phyloP scores from a whole-genome alignment of 2,113 vertebrate genomes.

The Callaeas wilsoni region DNA sequence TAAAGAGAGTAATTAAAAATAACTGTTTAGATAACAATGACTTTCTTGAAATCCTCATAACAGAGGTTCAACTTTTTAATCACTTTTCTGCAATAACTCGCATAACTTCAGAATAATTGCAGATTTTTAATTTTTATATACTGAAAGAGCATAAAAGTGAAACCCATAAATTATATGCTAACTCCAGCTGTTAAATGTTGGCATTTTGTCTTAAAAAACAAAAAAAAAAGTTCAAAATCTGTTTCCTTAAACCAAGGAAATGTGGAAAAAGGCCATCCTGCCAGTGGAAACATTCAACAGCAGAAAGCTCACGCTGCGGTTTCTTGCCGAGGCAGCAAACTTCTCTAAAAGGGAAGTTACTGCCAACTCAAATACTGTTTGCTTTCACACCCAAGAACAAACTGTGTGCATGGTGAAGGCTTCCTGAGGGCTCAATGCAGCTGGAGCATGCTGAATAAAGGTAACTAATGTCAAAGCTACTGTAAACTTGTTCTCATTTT shows the following conservation, averaged over 20 bases:
- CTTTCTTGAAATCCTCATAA: slow-evolving; percentile 44
- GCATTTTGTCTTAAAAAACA: slow-evolving; percentile 75
- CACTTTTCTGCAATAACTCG: slow-evolving; percentile 32
- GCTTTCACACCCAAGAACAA: slow-evolving; percentile 86
- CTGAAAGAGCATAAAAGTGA: slow-evolving; percentile 63
- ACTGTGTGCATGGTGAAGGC: slow-evolving; percentile 81
- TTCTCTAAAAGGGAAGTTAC: slow-evolving; percentile 82
- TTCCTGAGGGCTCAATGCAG: slow-evolving; percentile 95
- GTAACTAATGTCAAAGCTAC: slow-evolving; percentile 91
- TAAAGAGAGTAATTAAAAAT: slow-evolving; percentile 64
- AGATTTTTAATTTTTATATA: slow-evolving; percentile 67
- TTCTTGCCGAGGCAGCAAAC: slow-evolving; percentile 97
- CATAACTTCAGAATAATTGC: slow-evolving; percentile 58
- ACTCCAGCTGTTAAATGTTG: slow-evolving; percentile 79
- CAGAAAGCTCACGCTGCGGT: slow-evolving; percentile 81
- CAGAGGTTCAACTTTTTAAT: slow-evolving; percentile 58
- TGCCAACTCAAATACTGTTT: slow-evolving; percentile 95
- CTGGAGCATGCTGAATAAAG: slow-evolving; percentile 88
- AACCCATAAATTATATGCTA: slow-evolving; percentile 76
- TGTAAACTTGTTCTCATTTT: slow-evolving; percentile 82
- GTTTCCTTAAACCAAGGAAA: slow-evolving; percentile 96
- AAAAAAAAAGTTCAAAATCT: slow-evolving; percentile 86
- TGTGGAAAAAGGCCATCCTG: slow-evolving; percentile 95
- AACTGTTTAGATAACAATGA: slow-evolving; percentile 71
- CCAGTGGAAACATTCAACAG: slow-evolving; percentile 80